Evolutionary conservation across 2,797 vertebrate species (phyloP).

Genomic region (Sciurus vulgaris): DNA sequence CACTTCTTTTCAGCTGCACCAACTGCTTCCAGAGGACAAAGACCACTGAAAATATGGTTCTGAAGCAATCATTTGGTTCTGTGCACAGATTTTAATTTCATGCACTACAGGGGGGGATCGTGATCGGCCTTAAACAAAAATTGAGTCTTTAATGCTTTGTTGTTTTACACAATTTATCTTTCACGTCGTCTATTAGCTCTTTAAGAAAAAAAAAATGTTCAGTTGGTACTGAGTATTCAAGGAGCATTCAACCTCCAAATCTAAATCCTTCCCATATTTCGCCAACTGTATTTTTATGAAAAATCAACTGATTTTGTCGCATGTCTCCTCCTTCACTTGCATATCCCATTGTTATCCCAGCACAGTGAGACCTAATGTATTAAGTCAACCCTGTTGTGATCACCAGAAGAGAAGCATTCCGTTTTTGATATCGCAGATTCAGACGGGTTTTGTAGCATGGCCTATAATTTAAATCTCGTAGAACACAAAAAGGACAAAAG

Average conservation of each 20-base stretch:
- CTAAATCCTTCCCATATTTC: conserved; percentile 63
- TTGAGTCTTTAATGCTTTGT: conserved; percentile 77
- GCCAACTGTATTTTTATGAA: conserved; percentile 58
- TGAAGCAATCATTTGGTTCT: conserved; percentile 71
- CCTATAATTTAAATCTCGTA: conserved; percentile 61
- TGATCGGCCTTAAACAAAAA: conserved; percentile 82
- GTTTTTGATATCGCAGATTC: conserved; percentile 53
- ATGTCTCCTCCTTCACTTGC: not conserved
- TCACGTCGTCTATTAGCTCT: conserved; percentile 55
- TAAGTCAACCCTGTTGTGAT: conserved; percentile 26
- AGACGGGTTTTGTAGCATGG: conserved; percentile 22
- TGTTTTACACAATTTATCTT: conserved; percentile 75
- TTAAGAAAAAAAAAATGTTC: not conserved
- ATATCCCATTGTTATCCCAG: not conserved
- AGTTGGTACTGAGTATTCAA: conserved; percentile 11
- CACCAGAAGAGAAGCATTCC: conserved; percentile 34
- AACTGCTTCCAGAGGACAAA: conserved; percentile 63
- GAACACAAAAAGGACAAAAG: conserved; percentile 60
- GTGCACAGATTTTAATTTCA: conserved; percentile 82
- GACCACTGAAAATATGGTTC: conserved; percentile 23
- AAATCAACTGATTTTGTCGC: conserved; percentile 11
- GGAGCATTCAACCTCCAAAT: conserved; percentile 54
- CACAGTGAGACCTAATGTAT: not conserved
- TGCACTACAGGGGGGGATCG: conserved; percentile 72
- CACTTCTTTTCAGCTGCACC: conserved; percentile 30